These are phyloP conservation scores for Chloroceryle amazona DNA, from an alignment of 2,797 vertebrate genomes.

Conservation along the genomic window DNA sequence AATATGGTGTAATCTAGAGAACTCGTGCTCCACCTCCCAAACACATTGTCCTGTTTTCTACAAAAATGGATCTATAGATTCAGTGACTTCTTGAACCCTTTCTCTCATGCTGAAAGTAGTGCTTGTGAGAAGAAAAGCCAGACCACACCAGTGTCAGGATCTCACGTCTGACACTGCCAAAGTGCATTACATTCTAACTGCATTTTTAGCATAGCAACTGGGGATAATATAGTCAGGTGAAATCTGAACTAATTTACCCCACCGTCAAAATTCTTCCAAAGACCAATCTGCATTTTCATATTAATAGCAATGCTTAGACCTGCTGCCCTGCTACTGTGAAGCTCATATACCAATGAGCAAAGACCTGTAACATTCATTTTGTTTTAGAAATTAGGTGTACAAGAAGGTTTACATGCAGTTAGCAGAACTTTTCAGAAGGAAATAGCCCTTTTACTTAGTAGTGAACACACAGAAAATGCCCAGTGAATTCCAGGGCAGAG, in stretches of 20 bases:
- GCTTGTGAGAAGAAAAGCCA: slow-evolving; percentile 28
- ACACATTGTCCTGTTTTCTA: background rate
- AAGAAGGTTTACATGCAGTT: background rate
- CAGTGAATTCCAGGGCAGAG: background rate
- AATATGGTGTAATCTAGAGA: background rate
- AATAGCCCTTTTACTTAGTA: background rate
- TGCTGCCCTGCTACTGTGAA: slow-evolving; percentile 7
- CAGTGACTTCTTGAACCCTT: slow-evolving; percentile 41
- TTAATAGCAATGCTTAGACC: slow-evolving; percentile 42
- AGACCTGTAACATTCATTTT: background rate
- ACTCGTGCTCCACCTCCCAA: background rate
- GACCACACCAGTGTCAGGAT: slow-evolving; percentile 4
- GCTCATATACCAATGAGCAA: background rate
- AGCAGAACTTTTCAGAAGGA: background rate
- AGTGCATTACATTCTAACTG: slow-evolving; percentile 4
- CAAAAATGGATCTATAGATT: background rate
- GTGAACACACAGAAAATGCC: background rate
- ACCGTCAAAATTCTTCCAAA: slow-evolving; percentile 59
- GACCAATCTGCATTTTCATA: slow-evolving; percentile 33
- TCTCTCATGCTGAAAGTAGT: background rate
- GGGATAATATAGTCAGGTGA: slow-evolving; percentile 62
- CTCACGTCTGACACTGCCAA: slow-evolving; percentile 22
- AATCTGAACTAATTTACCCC: slow-evolving; percentile 72
- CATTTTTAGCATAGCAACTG: slow-evolving; percentile 55
- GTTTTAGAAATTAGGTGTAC: background rate